phyloP scores from a whole-genome alignment of 2,888 invertebrate genomes.

The Lasioglossum pauxillum region DNA sequence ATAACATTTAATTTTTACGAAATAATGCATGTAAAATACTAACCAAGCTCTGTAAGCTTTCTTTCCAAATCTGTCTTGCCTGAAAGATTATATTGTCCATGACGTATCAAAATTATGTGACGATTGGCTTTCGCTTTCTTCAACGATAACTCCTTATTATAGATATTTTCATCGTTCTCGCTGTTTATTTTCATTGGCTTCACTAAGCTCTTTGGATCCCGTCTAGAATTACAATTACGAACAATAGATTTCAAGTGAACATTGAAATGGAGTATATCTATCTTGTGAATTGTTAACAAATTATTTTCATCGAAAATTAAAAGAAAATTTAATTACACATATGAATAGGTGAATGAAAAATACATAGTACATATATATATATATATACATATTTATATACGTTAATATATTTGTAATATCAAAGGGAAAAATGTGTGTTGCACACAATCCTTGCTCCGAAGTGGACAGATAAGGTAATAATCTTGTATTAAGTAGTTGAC shows the following conservation, averaged over 20 bases:
- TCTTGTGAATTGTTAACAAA: background rate
- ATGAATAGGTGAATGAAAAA: slow-evolving; percentile 11
- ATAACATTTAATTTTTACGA: background rate
- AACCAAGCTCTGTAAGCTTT: slow-evolving; percentile 92
- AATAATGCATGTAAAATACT: slow-evolving; percentile 57
- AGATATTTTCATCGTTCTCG: slow-evolving; percentile 88
- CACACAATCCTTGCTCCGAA: background rate
- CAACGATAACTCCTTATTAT: slow-evolving; percentile 89
- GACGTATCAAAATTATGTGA: slow-evolving; percentile 96
- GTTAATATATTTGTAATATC: background rate
- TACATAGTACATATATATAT: background rate
- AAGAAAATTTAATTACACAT: slow-evolving; percentile 7
- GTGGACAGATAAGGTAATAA: background rate
- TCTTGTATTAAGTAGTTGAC: background rate
- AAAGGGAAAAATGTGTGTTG: background rate
- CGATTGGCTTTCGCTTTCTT: slow-evolving; percentile 88
- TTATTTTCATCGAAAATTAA: background rate
- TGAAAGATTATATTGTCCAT: slow-evolving; percentile 95
- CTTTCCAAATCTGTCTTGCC: slow-evolving; percentile 91
- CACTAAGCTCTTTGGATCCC: slow-evolving; percentile 90
- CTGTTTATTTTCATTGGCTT: slow-evolving; percentile 86
- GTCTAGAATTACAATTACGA: slow-evolving; percentile 84
- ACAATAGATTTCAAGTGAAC: background rate
- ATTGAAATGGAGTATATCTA: background rate
- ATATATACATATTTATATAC: background rate